Base-by-base conservation (phyloP, 2,113 vertebrate species). In the Anas platyrhynchos region DNA sequence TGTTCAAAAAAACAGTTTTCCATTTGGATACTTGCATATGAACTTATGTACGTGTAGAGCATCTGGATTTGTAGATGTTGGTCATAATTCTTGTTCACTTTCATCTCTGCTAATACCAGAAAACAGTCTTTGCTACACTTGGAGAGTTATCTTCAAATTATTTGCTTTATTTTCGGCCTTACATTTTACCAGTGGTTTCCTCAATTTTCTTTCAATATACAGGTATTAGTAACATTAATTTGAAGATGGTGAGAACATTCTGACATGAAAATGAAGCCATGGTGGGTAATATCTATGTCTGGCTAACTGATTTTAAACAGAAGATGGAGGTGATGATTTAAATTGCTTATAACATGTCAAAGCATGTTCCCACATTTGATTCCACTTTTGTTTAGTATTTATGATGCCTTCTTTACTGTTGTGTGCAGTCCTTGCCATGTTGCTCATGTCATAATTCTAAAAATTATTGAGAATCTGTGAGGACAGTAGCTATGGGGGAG, bases 131-230 rank as follows among this genome's bases (percentile, higher is more conserved):
- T 62, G 26, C 7, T 72, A 16, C 22, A 15, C 31, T 38, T 48
- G 29, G 32, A 68, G 26, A 34, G 3, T 83, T 90, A 62, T 66
- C n/a, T 26, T n/a, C 50, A 9, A 65, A 75, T 27, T 66, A 31
- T 48, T 32, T 58, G 13, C 52, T 75, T 91, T 93, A 68, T 73
- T 85, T 36, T 29, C 54, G 79, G 50, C 27, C 44, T 83, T 65
- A 74, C 83, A 52, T 94, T 83, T 71, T 75, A 50, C 73, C 72
- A 52, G 65, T 8, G 16, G 11, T 20, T 94, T 88, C 73, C 68
- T 92, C 76, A 52, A 46, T 38, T 43, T 52, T 69, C n/a, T 83
- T 80, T 69, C 75, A 63, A 38, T 41, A 74, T 22, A 71, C n/a
- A 44, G 59, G 80, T 89, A 21, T 34, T 80, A 66, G 52, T 18